Conservation (phyloP, 2,113 vertebrate genomes). For the Sapayoa aenigma region DNA sequence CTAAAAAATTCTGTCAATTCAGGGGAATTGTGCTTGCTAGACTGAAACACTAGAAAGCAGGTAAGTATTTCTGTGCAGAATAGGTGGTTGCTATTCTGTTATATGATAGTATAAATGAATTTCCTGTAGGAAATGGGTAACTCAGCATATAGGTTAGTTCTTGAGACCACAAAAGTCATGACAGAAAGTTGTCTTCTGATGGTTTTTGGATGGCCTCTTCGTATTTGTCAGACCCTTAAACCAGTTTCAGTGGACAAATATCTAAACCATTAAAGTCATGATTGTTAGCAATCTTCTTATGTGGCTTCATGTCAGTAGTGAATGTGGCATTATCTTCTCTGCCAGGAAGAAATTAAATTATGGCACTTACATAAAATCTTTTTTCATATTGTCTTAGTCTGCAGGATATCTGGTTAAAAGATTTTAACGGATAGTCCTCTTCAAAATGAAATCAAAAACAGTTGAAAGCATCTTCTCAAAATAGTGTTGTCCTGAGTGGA, state of each 20-base stretch:
- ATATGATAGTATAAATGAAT: neutral
- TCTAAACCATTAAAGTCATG: neutral
- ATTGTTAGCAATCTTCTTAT: neutral
- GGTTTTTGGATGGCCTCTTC: neutral
- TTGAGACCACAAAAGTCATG: neutral
- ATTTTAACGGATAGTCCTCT: neutral
- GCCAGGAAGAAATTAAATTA: neutral
- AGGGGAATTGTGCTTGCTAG: neutral
- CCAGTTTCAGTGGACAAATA: neutral
- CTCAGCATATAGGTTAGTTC: neutral
- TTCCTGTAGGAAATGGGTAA: neutral
- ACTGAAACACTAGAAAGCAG: neutral
- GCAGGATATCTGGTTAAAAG: neutral
- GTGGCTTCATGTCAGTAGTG: neutral
- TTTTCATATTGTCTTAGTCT: neutral
- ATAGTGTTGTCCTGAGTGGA: neutral
- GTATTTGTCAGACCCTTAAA: neutral
- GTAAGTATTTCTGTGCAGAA: neutral
- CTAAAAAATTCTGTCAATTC: neutral
- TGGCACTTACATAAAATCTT: neutral
- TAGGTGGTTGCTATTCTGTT: neutral
- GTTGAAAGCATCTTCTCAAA: neutral
- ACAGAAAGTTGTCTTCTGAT: neutral
- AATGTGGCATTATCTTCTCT: neutral
- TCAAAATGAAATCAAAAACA: neutral